Evolutionary conservation across 1,140 invertebrate species (phyloP).

Genomic region (Heliconius melpomene): DNA sequence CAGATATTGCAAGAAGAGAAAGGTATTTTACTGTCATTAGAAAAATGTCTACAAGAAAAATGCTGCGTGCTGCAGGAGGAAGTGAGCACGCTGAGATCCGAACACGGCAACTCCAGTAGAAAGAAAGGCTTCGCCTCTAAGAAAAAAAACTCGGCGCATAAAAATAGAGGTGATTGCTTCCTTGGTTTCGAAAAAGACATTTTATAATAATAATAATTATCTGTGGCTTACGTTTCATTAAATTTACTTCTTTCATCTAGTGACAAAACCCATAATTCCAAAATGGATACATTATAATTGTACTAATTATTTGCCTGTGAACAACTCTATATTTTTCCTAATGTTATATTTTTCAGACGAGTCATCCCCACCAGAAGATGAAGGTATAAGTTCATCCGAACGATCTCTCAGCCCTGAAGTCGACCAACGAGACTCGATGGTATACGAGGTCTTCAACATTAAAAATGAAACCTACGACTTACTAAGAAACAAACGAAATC

Average conservation of each 20-base stretch:
- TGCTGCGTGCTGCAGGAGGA: slow-evolving; percentile 86
- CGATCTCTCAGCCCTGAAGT: slow-evolving; percentile 87
- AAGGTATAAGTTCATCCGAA: slow-evolving; percentile 92
- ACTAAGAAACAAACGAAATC: slow-evolving; percentile 70
- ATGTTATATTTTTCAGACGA: slow-evolving; percentile 63
- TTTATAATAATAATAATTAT: too few relatives aligned
- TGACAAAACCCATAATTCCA: too few relatives aligned
- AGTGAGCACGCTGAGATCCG: slow-evolving; percentile 76
- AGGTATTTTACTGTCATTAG: slow-evolving; percentile 87
- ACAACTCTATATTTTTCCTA: too few relatives aligned
- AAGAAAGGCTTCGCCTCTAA: slow-evolving; percentile 74
- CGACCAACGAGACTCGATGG: slow-evolving; percentile 82
- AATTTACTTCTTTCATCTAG: too few relatives aligned
- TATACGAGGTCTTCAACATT: slow-evolving; percentile 84
- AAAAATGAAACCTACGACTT: slow-evolving; percentile 83
- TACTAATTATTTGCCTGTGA: too few relatives aligned
- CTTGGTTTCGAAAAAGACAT: too few relatives aligned
- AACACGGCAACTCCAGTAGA: slow-evolving; percentile 72
- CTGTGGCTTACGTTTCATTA: too few relatives aligned
- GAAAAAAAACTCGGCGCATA: slow-evolving; percentile 73
- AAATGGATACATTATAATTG: too few relatives aligned
- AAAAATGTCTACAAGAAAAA: slow-evolving; percentile 88
- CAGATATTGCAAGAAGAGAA: slow-evolving; percentile 91
- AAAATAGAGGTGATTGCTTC: slow-evolving; percentile 64
- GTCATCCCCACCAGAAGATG: slow-evolving; percentile 91